Evolutionary conservation across 2,797 vertebrate species (phyloP).

Genomic region (Forpus xanthops): DNA sequence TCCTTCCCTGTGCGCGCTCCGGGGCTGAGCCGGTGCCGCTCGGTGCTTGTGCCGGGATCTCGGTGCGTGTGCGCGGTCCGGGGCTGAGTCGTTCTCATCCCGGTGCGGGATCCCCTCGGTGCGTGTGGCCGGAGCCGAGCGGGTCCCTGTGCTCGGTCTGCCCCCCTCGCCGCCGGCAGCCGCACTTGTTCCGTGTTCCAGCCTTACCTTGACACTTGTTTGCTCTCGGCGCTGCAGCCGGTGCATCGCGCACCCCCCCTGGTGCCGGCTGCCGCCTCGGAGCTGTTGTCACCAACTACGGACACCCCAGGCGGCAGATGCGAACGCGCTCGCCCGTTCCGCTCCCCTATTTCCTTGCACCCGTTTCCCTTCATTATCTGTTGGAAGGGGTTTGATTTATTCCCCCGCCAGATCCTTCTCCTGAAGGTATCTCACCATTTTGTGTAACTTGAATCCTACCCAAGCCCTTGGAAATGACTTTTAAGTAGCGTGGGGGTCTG

Average conservation of each 20-base stretch:
- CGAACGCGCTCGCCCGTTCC: neutral
- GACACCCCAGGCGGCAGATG: constrained; percentile 27
- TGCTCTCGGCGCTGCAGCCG: constrained; percentile 36
- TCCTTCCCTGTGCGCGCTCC: neutral
- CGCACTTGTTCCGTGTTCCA: neutral
- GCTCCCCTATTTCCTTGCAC: constrained; percentile 3
- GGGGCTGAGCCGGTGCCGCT: neutral
- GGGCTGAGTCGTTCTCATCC: neutral
- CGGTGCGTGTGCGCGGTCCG: neutral
- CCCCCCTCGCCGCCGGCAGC: neutral
- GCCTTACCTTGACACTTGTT: constrained; percentile 52
- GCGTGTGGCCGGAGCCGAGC: neutral
- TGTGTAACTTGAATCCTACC: neutral
- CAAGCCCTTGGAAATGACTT: neutral
- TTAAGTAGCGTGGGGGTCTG: neutral
- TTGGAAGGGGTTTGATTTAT: neutral
- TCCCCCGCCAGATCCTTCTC: neutral
- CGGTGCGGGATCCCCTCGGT: neutral
- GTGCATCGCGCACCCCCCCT: constrained; percentile 45
- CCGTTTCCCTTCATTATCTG: neutral
- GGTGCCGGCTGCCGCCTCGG: constrained; percentile 34
- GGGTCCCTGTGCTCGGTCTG: neutral
- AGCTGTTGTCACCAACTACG: constrained; percentile 28
- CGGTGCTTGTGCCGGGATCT: neutral
- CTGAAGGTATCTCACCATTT: neutral